These are phyloP conservation scores for Apis florea DNA, from an alignment of 1,140 invertebrate species.

Conservation along the genomic window DNA sequence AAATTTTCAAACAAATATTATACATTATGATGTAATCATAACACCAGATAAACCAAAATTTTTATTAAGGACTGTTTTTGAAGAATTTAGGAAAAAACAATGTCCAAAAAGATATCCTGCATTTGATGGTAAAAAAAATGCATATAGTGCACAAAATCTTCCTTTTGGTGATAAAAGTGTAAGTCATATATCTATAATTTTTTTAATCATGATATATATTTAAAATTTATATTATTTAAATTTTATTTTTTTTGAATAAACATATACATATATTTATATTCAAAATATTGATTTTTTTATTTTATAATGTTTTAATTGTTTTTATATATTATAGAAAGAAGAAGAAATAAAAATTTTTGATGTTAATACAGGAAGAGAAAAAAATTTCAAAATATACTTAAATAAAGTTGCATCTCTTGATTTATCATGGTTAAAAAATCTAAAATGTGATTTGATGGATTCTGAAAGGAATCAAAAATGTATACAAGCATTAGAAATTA, in stretches of 20 bases:
- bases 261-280: neutral
- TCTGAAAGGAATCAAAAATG: conserved; percentile 83
- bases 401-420: conserved; percentile 81
- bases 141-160: conserved; percentile 79
- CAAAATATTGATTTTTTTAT: neutral
- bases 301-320: neutral
- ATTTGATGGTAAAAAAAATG: conserved; percentile 87
- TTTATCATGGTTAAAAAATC: conserved; percentile 80
- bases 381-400: conserved; percentile 82
- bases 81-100: conserved; percentile 63
- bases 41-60: conserved; percentile 80
- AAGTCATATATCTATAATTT: conserved; percentile 43
- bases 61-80: conserved; percentile 74
- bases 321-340: neutral
- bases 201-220: neutral
- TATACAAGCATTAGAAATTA: conserved; percentile 90
- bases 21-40: conserved; percentile 82
- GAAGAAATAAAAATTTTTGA: conserved; percentile 59
- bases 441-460: conserved; percentile 77
- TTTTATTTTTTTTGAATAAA: neutral
- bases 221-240: neutral
- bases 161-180: conserved; percentile 61
- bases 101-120: conserved; percentile 80
- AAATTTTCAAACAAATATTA: conserved; percentile 73
- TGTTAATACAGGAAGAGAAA: conserved; percentile 76